A percentile compares a stretch with the other conserved stretches of the same genome.
These are phyloP conservation scores for Drosophila navojoa DNA, from an alignment of 1,140 invertebrate species.

Conservation along the genomic window DNA sequence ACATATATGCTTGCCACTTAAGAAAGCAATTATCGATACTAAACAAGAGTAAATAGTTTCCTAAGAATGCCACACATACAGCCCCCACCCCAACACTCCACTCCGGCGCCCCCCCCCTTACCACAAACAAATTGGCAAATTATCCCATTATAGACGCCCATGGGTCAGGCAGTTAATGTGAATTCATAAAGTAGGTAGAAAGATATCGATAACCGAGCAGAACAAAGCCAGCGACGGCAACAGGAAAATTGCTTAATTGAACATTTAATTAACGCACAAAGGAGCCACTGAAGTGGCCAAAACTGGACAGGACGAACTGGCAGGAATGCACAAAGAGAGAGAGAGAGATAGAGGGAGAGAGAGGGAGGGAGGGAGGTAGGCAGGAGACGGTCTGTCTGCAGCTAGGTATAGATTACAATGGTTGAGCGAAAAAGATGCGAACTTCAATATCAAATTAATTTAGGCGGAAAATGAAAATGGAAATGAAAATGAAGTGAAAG, in stretches of 20 bases:
- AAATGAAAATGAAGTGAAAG: slow-evolving; percentile 5
- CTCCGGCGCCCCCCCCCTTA: too few relatives aligned
- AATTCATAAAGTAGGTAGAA: slow-evolving; percentile 25
- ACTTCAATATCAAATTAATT: slow-evolving; percentile 72
- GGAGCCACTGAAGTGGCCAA: slow-evolving; percentile 33
- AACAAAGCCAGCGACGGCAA: slow-evolving; percentile 48
- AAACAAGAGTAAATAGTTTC: too few relatives aligned
- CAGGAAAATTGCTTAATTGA: slow-evolving; percentile 74
- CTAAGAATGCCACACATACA: too few relatives aligned
- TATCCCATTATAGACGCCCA: slow-evolving; percentile 10
- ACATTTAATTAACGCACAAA: slow-evolving; percentile 73
- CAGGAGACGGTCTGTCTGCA: slow-evolving; percentile 7
- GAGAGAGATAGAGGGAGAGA: slow-evolving; percentile 4
- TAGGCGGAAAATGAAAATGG: slow-evolving; percentile 58
- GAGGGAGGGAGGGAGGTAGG: slow-evolving; percentile 7
- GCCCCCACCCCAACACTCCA: too few relatives aligned
- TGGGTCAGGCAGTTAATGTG: slow-evolving; percentile 11
- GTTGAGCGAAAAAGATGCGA: slow-evolving; percentile 30
- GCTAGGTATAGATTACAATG: slow-evolving; percentile 54
- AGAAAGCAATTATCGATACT: too few relatives aligned
- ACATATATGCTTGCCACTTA: too few relatives aligned
- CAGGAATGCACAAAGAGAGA: not conserved
- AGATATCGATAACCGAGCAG: slow-evolving; percentile 40
- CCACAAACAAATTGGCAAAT: slow-evolving; percentile 19
- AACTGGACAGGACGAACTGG: slow-evolving; percentile 13